A percentile compares a stretch with the other conserved stretches of the same genome.
Conservation (phyloP, 35 echinoderm and acorn worm species). For the Apostichopus californicus region DNA sequence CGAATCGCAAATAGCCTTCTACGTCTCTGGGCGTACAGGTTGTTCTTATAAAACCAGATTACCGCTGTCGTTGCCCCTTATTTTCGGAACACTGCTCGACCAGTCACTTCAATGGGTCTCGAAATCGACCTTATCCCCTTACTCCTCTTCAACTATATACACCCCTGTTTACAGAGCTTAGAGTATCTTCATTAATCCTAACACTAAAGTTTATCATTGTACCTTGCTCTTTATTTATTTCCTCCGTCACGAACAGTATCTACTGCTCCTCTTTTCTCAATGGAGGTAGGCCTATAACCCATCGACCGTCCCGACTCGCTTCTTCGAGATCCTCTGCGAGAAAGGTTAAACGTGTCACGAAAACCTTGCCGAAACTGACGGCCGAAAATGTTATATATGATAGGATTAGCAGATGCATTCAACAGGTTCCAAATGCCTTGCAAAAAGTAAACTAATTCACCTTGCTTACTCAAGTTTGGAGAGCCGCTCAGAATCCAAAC, state of each 20-base stretch:
- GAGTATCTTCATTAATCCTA: too few relatives aligned
- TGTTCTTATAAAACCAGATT: too few relatives aligned
- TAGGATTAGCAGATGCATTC: constrained; percentile 1
- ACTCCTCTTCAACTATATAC: too few relatives aligned
- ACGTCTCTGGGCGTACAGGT: too few relatives aligned
- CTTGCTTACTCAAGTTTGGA: neutral
- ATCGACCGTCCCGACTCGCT: neutral
- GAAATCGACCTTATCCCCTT: too few relatives aligned
- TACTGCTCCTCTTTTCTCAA: neutral
- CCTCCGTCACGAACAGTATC: neutral
- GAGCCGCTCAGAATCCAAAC: neutral
- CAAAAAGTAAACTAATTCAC: constrained; percentile 5
- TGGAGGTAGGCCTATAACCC: too few relatives aligned
- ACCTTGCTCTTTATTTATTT: too few relatives aligned
- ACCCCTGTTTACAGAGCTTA: too few relatives aligned
- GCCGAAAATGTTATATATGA: constrained; percentile 9
- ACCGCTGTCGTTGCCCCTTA: too few relatives aligned
- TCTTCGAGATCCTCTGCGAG: neutral
- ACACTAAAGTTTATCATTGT: neutral
- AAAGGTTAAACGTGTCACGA: neutral
- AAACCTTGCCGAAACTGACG: neutral
- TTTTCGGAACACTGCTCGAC: too few relatives aligned
- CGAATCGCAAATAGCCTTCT: too few relatives aligned
- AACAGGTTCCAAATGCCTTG: constrained; percentile 15
- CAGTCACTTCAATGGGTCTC: too few relatives aligned